These are phyloP conservation scores for Pollenia griseotomentosa DNA, from an alignment of 2,888 invertebrate species.

Conservation along the genomic window DNA sequence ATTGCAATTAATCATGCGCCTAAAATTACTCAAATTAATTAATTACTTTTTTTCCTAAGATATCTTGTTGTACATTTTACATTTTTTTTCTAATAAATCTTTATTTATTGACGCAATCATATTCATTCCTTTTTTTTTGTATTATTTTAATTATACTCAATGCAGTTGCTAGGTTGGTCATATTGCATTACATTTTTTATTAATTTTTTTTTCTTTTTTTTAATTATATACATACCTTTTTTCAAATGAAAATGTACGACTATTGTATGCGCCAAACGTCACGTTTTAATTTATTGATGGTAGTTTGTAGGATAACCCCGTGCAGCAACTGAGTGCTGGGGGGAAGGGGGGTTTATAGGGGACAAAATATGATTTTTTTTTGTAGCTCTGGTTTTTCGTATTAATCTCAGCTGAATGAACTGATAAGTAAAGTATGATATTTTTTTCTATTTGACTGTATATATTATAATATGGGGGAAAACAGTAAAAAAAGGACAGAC, in stretches of 20 bases:
- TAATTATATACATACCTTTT: background rate
- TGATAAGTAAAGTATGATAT: slow-evolving; percentile 36
- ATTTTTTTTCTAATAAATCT: background rate
- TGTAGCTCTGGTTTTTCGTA: slow-evolving; percentile 3
- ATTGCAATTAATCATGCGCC: slow-evolving; percentile 39
- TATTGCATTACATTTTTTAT: slow-evolving; percentile 40
- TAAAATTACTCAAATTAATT: background rate
- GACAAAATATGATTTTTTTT: background rate
- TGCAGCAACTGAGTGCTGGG: background rate
- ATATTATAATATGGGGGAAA: background rate
- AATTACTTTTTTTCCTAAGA: background rate
- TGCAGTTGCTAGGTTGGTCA: slow-evolving; percentile 56
- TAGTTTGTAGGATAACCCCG: background rate
- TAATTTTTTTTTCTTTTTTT: slow-evolving; percentile 5
- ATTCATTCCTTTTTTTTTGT: slow-evolving; percentile 37
- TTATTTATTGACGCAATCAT: background rate
- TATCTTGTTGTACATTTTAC: background rate
- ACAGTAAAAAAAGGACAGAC: background rate
- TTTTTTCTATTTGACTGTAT: background rate
- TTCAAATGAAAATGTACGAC: slow-evolving; percentile 32
- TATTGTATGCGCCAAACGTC: slow-evolving; percentile 62
- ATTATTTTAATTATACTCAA: slow-evolving; percentile 41
- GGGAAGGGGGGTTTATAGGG: background rate
- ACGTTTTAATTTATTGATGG: slow-evolving; percentile 65
- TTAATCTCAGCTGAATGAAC: slow-evolving; percentile 25